These are phyloP conservation scores for Myathropa florea DNA, from an alignment of 2,888 invertebrate genomes.

Conservation along the genomic window DNA sequence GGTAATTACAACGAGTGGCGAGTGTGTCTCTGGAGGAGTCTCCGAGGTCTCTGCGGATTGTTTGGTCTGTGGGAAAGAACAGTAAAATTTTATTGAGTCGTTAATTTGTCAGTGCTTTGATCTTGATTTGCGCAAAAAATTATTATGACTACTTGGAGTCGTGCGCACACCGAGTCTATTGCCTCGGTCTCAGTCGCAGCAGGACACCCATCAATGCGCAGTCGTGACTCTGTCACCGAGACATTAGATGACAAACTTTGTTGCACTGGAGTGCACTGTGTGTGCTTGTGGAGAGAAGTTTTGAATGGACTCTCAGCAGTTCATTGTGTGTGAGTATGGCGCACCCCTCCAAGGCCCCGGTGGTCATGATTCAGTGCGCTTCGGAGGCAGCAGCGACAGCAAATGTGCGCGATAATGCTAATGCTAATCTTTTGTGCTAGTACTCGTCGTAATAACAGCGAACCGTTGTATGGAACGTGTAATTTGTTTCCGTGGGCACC, in stretches of 20 bases:
- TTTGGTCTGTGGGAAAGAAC: conserved; percentile 33
- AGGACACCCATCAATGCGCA: conserved; percentile 42
- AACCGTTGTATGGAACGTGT: conserved; percentile 61
- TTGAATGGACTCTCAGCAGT: background rate
- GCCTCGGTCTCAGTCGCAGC: conserved; percentile 11
- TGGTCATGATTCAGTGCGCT: conserved; percentile 62
- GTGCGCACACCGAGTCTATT: conserved; percentile 11
- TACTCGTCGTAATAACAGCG: conserved; percentile 50
- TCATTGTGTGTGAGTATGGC: conserved; percentile 12
- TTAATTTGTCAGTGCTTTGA: conserved; percentile 49
- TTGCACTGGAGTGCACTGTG: background rate
- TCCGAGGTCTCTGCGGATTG: background rate
- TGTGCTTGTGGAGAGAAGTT: background rate
- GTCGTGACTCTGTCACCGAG: conserved; percentile 63
- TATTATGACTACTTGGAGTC: conserved; percentile 3
- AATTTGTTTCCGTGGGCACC: conserved; percentile 54
- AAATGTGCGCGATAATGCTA: conserved; percentile 65
- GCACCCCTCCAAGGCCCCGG: conserved; percentile 39
- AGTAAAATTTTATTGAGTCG: conserved; percentile 65
- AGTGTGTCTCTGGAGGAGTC: background rate
- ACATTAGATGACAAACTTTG: conserved; percentile 61
- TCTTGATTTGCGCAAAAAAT: conserved; percentile 46
- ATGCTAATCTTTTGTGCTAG: conserved; percentile 63
- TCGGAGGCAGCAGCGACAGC: conserved; percentile 17
- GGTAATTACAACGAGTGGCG: background rate